These are phyloP conservation scores for Macrochelys suwanniensis DNA, from an alignment of 2,797 vertebrate genomes.

Conservation along the genomic window DNA sequence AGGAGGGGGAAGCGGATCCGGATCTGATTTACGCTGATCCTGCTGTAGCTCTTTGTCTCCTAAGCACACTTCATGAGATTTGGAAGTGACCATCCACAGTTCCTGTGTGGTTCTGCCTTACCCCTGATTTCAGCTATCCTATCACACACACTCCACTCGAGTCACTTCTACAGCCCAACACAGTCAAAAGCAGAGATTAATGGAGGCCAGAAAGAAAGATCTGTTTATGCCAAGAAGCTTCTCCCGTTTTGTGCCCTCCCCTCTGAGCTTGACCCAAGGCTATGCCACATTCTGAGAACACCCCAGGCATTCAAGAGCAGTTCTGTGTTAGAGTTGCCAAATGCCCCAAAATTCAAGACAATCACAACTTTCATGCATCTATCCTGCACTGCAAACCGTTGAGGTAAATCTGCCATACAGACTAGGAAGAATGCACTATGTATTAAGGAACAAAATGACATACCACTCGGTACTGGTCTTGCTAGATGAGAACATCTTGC, in stretches of 20 bases:
- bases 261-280: background rate
- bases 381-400: background rate
- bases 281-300: background rate
- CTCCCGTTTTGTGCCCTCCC: background rate
- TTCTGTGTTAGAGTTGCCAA: background rate
- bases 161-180: background rate
- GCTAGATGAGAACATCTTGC: background rate
- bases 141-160: background rate
- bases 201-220: background rate
- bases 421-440: background rate
- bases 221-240: background rate
- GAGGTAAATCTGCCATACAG: background rate
- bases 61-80: background rate
- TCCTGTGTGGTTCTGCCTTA: background rate
- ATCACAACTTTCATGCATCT: background rate
- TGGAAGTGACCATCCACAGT: background rate
- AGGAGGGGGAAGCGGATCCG: background rate
- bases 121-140: background rate
- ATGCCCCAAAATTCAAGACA: background rate
- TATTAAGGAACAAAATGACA: background rate
- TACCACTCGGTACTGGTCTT: background rate
- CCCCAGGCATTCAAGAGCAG: too few species aligned
- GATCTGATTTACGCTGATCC: background rate
- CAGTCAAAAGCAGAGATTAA: background rate
- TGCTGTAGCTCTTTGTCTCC: too few species aligned